Percentiles rank a stretch among this genome's conserved stretches.
Conservation (phyloP, 2,113 vertebrate species). For the Pica pica region DNA sequence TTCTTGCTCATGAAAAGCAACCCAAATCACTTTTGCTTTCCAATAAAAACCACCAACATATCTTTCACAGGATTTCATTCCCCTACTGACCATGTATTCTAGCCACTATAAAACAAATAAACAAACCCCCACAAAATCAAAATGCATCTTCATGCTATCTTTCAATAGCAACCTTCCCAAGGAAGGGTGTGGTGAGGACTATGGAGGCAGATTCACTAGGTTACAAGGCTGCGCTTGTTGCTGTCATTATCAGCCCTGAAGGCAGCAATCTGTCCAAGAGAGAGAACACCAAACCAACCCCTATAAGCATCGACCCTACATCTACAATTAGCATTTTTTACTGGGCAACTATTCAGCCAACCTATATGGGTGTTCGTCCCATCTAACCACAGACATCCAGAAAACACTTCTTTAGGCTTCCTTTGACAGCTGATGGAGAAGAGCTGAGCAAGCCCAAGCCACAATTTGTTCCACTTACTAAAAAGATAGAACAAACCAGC, state of each 20-base stretch:
- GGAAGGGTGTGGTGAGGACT: background rate
- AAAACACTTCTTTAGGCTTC: background rate
- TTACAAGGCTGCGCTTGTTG: background rate
- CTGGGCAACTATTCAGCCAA: background rate
- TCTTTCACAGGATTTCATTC: background rate
- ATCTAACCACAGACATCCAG: background rate
- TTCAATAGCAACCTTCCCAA: background rate
- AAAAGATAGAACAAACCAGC: background rate
- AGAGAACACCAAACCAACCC: background rate
- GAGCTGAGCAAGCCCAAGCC: background rate
- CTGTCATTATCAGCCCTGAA: background rate
- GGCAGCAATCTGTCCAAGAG: background rate
- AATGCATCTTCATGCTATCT: background rate
- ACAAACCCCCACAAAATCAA: background rate
- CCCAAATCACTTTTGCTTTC: background rate
- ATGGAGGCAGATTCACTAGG: background rate
- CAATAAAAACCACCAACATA: background rate
- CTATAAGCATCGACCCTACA: background rate
- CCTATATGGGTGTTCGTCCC: background rate
- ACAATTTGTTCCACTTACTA: background rate
- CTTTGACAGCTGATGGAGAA: background rate
- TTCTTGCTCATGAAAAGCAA: background rate
- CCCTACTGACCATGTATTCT: background rate
- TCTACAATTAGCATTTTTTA: background rate
- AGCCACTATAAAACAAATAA: background rate